Percentiles rank a stretch among this genome's conserved stretches.
These are phyloP conservation scores for Halichoeres trimaculatus DNA, from an alignment of 2,113 vertebrate genomes.

Conservation along the genomic window DNA sequence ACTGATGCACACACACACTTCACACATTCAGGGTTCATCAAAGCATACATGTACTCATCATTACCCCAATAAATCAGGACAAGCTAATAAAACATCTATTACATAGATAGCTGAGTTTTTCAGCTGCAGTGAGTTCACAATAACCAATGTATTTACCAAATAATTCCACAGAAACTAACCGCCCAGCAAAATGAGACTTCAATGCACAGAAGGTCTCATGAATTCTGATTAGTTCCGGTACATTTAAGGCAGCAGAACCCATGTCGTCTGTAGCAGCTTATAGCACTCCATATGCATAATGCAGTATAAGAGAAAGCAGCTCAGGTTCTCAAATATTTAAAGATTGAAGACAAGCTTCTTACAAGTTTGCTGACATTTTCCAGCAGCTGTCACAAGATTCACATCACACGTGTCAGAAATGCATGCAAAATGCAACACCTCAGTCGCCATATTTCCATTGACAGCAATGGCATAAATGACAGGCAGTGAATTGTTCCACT, in stretches of 20 bases:
- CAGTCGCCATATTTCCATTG: background rate
- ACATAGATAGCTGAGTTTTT: constrained; percentile 22
- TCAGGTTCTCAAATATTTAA: background rate
- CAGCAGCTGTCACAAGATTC: background rate
- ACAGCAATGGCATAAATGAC: background rate
- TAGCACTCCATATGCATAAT: background rate
- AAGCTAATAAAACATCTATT: constrained; percentile 43
- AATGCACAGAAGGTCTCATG: background rate
- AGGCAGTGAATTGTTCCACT: background rate
- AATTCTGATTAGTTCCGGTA: constrained; percentile 5
- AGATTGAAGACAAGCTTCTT: background rate
- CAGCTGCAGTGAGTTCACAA: background rate
- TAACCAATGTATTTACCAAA: constrained; percentile 16
- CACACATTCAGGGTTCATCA: constrained; percentile 6
- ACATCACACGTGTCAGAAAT: background rate
- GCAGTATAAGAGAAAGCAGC: background rate
- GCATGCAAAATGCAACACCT: background rate
- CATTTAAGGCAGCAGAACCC: background rate
- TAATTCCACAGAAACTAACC: background rate
- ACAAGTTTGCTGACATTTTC: background rate
- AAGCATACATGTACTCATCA: constrained; percentile 3
- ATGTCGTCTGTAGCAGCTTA: background rate
- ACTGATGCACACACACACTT: constrained; percentile 1
- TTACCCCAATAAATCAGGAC: constrained; percentile 31
- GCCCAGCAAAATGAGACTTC: background rate